Percentiles rank a stretch among this genome's conserved stretches.
Evolutionary conservation across 2,888 invertebrate genomes (phyloP).

Genomic region (Eledone cirrhosa): DNA sequence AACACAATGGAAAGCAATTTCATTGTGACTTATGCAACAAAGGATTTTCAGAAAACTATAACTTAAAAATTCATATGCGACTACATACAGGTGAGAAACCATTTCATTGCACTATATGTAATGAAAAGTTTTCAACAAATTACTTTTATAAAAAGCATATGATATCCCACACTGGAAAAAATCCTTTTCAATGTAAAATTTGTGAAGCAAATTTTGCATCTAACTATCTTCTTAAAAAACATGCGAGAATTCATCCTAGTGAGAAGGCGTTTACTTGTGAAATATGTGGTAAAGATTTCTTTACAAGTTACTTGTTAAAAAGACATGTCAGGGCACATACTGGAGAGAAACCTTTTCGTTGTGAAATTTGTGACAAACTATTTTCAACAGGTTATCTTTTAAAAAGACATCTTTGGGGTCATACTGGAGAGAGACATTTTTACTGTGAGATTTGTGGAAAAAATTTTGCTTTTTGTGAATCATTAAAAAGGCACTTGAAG

Average conservation of each 20-base stretch:
- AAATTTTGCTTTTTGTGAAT: no score
- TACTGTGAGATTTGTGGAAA: no score
- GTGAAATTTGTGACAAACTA: no score
- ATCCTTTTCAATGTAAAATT: constrained; percentile 14
- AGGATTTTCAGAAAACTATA: background rate
- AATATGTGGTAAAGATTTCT: background rate
- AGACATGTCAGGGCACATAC: background rate
- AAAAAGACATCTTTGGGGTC: no score
- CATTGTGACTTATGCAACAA: background rate
- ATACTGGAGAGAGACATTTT: no score
- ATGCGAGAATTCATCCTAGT: background rate
- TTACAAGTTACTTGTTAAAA: background rate
- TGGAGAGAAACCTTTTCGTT: background rate
- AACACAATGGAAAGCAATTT: constrained; percentile 6
- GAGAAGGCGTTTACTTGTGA: background rate
- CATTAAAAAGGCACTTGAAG: no score
- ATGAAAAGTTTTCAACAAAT: background rate
- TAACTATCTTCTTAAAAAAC: background rate
- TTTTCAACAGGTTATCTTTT: no score
- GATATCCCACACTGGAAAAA: constrained; percentile 1
- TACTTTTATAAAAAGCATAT: background rate
- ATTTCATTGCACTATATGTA: background rate
- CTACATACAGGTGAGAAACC: constrained; percentile 1
- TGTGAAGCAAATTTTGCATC: background rate
- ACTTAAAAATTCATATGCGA: background rate